These are phyloP conservation scores for Simalia tracyae DNA, from an alignment of 2,797 vertebrate genomes.

Conservation along the genomic window DNA sequence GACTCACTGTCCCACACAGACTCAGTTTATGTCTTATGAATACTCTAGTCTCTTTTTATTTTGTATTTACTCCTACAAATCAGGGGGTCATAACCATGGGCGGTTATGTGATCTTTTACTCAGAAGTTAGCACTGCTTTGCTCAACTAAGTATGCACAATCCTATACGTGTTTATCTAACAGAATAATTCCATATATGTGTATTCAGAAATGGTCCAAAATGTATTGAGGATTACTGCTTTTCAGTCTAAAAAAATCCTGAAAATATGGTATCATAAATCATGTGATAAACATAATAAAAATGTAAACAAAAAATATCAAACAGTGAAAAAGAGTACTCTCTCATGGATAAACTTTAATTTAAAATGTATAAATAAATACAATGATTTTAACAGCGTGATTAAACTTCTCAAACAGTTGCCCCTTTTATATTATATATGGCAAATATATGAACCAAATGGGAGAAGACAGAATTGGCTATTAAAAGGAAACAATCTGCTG, in stretches of 20 bases:
- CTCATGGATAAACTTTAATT: not conserved
- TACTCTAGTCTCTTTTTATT: not conserved
- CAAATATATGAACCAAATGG: not conserved
- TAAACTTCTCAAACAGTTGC: constrained; percentile 5
- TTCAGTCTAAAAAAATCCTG: not conserved
- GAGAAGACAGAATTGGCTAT: not conserved
- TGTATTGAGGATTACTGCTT: not conserved
- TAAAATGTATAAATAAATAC: constrained; percentile 3
- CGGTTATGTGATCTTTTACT: not conserved
- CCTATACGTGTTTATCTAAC: not conserved
- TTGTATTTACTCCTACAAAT: not conserved
- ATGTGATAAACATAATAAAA: not conserved
- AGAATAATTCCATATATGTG: not conserved
- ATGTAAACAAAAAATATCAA: not conserved
- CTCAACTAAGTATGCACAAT: not conserved
- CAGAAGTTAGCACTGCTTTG: not conserved
- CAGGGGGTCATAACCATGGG: constrained; percentile 27
- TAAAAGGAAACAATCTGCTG: not conserved
- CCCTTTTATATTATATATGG: not conserved
- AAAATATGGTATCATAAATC: not conserved
- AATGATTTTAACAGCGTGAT: not conserved
- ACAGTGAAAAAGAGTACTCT: not conserved
- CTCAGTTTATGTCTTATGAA: too few species aligned
- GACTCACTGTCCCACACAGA: not conserved
- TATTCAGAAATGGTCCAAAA: not conserved